Evolutionary conservation across 2,797 vertebrate genomes (phyloP).

Genomic region (Danio choprae): DNA sequence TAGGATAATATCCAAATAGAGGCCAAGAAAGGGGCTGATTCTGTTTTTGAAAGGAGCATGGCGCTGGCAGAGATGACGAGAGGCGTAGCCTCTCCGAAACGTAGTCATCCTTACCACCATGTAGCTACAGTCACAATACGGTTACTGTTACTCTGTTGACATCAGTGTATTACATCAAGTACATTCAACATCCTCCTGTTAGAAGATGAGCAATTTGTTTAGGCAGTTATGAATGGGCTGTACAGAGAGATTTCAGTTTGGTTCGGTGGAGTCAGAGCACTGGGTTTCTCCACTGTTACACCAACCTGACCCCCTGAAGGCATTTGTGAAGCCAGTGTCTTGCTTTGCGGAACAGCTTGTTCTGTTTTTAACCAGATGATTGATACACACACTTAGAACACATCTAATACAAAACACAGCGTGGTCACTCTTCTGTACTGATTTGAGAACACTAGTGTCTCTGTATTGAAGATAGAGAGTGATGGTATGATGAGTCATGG

Average conservation of each 20-base stretch:
- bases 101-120: slow-evolving; percentile 47
- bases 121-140: slow-evolving; percentile 66
- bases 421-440: not conserved
- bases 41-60: slow-evolving; percentile 24
- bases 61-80: slow-evolving; percentile 21
- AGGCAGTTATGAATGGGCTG: not conserved
- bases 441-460: not conserved
- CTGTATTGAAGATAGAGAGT: slow-evolving; percentile 16
- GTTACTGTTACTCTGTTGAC: slow-evolving; percentile 37
- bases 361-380: not conserved
- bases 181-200: slow-evolving; percentile 1
- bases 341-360: slow-evolving; percentile 16
- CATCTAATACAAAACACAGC: not conserved
- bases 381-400: slow-evolving; percentile 12
- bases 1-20: slow-evolving; percentile 36
- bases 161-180: slow-evolving; percentile 39
- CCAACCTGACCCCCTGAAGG: slow-evolving; percentile 25
- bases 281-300: slow-evolving; percentile 49
- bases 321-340: slow-evolving; percentile 2
- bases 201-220: slow-evolving; percentile 11
- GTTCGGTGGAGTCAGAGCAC: slow-evolving; percentile 5
- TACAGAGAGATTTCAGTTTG: not conserved
- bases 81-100: slow-evolving; percentile 25
- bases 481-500: not conserved
- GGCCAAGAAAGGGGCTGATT: slow-evolving; percentile 35